phyloP scores from a whole-genome alignment of 2,888 invertebrate species.

The Lasioglossum pauxillum region DNA sequence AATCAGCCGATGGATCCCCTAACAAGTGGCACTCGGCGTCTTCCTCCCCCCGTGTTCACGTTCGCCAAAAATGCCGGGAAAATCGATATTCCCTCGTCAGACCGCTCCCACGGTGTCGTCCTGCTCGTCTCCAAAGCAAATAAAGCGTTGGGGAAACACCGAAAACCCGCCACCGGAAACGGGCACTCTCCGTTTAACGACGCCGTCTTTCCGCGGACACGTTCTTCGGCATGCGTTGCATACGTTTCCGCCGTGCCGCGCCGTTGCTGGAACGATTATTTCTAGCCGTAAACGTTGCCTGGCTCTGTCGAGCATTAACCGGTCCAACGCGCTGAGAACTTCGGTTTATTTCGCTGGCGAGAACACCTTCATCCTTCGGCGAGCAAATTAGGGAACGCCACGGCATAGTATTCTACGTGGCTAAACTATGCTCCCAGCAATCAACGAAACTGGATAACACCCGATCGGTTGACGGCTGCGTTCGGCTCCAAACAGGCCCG shows the following conservation, averaged over 20 bases:
- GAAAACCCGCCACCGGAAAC: not conserved
- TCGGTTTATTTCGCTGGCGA: slow-evolving; percentile 7
- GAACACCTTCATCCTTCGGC: not conserved
- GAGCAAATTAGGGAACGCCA: not conserved
- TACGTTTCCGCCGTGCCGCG: slow-evolving; percentile 8
- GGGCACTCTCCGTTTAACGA: slow-evolving; percentile 13
- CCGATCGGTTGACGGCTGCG: not conserved
- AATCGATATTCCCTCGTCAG: slow-evolving; percentile 21
- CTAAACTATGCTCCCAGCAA: not conserved
- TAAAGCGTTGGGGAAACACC: slow-evolving; percentile 1
- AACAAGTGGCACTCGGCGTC: slow-evolving; percentile 20
- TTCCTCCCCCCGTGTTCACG: not conserved
- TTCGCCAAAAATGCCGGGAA: slow-evolving; percentile 33
- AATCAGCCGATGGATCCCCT: not conserved
- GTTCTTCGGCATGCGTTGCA: not conserved
- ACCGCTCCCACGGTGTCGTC: not conserved
- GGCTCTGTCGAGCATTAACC: not conserved
- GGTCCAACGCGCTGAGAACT: not conserved
- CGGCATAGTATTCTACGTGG: not conserved
- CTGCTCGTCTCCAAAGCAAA: not conserved
- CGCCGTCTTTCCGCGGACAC: not conserved
- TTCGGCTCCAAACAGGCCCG: not conserved
- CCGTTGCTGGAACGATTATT: slow-evolving; percentile 22
- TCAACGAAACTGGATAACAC: not conserved
- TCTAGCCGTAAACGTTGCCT: slow-evolving; percentile 13